Conservation (phyloP, 2,888 invertebrate species). For the Periphyllus acericola region DNA sequence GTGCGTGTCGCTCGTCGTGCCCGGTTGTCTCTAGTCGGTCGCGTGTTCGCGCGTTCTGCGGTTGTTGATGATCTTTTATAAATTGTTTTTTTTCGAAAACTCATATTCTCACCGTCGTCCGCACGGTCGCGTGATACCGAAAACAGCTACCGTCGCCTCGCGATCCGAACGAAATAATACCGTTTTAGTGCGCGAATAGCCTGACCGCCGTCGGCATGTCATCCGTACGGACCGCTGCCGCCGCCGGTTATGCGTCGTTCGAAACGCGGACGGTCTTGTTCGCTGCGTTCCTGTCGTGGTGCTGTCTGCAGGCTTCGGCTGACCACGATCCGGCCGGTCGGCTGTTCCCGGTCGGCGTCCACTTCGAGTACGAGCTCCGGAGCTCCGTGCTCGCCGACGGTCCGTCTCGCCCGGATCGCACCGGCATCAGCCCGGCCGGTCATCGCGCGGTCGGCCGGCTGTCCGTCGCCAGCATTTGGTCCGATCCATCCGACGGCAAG, state of each 20-base stretch:
- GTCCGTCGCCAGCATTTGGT: conserved; percentile 23
- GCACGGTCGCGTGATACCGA: not conserved
- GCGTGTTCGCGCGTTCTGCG: not conserved
- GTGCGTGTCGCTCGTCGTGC: conserved; percentile 8
- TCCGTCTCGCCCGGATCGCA: conserved; percentile 1
- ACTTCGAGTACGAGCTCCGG: conserved; percentile 17
- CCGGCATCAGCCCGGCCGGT: not conserved
- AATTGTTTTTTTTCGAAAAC: not conserved
- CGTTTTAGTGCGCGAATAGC: too few species aligned
- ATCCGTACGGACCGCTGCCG: not conserved
- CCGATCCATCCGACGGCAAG: not conserved
- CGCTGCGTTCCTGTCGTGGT: not conserved
- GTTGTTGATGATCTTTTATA: not conserved
- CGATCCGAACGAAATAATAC: too few species aligned
- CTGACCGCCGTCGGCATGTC: too few species aligned
- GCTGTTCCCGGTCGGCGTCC: conserved; percentile 12
- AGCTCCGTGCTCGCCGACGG: conserved; percentile 24
- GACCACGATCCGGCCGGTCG: not conserved
- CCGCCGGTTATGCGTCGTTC: not conserved
- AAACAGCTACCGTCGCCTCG: not conserved
- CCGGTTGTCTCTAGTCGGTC: too few species aligned
- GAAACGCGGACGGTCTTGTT: not conserved
- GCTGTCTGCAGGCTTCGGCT: not conserved
- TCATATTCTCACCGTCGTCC: not conserved
- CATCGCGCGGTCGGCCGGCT: conserved; percentile 37